Evolutionary conservation across 64 coral and sea anemone species (phyloP), one percentile per base, ranked within the genome.

Genomic region (Montipora sp.): DNA sequence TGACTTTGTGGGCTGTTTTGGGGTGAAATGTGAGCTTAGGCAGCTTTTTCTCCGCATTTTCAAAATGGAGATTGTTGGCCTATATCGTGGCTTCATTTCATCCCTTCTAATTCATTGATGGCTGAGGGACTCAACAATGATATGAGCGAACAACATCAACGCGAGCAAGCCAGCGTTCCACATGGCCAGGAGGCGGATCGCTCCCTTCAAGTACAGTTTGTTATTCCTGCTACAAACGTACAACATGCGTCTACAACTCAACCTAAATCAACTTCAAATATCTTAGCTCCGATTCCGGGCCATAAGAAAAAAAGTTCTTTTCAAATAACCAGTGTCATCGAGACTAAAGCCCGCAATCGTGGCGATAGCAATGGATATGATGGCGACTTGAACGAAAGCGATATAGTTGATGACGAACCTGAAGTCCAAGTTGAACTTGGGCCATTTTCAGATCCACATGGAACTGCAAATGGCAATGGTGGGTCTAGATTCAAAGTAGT

Each of bases 101-200:
- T 74, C 83, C 59, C 21, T 14, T 83, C n/a, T 97, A 89, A 91
- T 86, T 80, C 14, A 59, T 87, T 85, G 48, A 97, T 97, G 95
- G 95, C 95, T 53, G 95, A 97, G 72, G 95, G 92, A 88, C 63
- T 88, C 73, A 92, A 97, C 95, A 97, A 97, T 97, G 95, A 97
- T 88, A 97, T 97, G 95, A 97, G 87, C 95, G 92, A 97, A 97
- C 92, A 91, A 94, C 92, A 91, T 92, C 95, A 94, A 81, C 87
- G 83, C 81, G 89, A 92, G 77, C 92, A 92, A 81, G 92, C 89
- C 20, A 76, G 79, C 88, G 92, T 91, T 94, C 90, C 93, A 92
- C 95, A 97, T 94, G 95, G 89, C 83, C 85, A 97, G 89, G 95
- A 97, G 95, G 95, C 95, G 95, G 92, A 91, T 97, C 95, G 91